Conservation (phyloP, 2,888 invertebrate genomes). For the Trichogramma dendrolimi region DNA sequence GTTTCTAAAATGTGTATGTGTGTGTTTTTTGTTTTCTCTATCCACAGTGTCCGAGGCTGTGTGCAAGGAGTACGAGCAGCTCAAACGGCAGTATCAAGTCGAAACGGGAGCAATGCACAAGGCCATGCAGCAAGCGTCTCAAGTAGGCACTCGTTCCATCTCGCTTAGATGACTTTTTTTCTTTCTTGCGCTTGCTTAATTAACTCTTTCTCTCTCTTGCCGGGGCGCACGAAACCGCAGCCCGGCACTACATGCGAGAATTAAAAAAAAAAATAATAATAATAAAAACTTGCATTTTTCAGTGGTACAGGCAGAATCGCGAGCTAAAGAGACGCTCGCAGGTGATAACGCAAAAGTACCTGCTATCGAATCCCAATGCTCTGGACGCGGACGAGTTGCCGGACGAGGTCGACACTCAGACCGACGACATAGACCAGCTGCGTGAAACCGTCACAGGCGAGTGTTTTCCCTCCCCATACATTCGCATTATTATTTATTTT, state of each 20-base stretch:
- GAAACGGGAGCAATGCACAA: constrained; percentile 72
- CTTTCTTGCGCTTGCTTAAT: neutral
- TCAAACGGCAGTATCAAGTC: constrained; percentile 70
- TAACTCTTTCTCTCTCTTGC: neutral
- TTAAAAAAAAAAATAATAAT: neutral
- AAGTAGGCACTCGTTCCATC: constrained; percentile 35
- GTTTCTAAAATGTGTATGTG: constrained; percentile 9
- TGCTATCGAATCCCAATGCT: constrained; percentile 56
- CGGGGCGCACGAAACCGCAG: neutral
- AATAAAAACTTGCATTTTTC: constrained; percentile 31
- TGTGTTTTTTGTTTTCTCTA: constrained; percentile 16
- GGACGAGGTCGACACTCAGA: constrained; percentile 46
- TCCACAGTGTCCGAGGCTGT: constrained; percentile 65
- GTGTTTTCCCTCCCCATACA: neutral
- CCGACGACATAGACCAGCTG: constrained; percentile 63
- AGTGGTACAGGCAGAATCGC: constrained; percentile 76
- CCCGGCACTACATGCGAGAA: neutral
- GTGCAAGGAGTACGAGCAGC: constrained; percentile 70
- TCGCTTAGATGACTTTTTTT: neutral
- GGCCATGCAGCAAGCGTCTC: constrained; percentile 64
- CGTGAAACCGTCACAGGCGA: constrained; percentile 60
- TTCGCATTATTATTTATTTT: neutral
- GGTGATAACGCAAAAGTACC: constrained; percentile 59
- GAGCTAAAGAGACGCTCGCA: constrained; percentile 67
- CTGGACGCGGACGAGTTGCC: constrained; percentile 47